These are phyloP conservation scores for Contarinia nasturtii DNA, from an alignment of 1,140 invertebrate genomes.

Conservation along the genomic window DNA sequence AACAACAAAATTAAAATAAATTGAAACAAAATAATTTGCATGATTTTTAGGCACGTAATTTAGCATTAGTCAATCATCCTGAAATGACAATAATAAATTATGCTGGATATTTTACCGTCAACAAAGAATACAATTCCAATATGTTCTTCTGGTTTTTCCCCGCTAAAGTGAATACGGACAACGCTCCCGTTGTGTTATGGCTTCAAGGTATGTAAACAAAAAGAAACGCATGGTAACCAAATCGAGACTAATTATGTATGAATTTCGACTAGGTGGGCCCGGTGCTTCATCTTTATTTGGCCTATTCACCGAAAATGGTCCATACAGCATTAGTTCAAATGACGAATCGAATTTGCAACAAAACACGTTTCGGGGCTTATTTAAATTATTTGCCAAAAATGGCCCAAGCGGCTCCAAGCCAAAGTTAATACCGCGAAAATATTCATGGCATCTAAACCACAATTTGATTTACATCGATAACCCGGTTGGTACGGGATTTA, in stretches of 20 bases:
- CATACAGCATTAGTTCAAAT: constrained; percentile 40
- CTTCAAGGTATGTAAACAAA: neutral
- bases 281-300: constrained; percentile 63
- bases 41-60: no score
- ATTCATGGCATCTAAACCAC: constrained; percentile 53
- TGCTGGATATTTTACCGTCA: constrained; percentile 51
- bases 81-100: constrained; percentile 14
- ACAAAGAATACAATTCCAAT: constrained; percentile 42
- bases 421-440: constrained; percentile 33
- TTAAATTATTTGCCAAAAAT: no score
- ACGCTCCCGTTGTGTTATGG: neutral
- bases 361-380: no score
- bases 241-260: neutral
- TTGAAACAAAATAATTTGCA: no score
- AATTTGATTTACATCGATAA: constrained; percentile 74
- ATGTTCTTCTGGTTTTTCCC: constrained; percentile 68
- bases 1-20: no score
- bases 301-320: constrained; percentile 66
- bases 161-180: constrained; percentile 18
- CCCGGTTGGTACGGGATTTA: constrained; percentile 66
- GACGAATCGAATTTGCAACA: no score
- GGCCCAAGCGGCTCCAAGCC: neutral
- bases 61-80: neutral
- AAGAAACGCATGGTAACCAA: neutral
- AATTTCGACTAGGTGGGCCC: constrained; percentile 37